Conservation (phyloP, 1,140 invertebrate genomes). For the Mercenaria mercenaria region DNA sequence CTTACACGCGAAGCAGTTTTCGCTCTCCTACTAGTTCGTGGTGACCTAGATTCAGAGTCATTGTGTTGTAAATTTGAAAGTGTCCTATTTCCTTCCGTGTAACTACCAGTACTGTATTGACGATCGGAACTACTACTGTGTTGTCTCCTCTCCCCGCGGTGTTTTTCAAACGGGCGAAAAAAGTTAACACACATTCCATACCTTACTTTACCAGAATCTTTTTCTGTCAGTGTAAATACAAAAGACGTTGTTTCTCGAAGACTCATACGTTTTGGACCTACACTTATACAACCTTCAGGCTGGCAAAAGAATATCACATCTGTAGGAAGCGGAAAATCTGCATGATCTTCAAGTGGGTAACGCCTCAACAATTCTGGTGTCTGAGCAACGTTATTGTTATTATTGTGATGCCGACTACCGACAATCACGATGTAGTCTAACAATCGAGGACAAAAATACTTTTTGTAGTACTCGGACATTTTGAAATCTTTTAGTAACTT, state of each 20-base stretch:
- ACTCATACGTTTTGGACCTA: constrained; percentile 92
- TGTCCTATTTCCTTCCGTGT: constrained; percentile 68
- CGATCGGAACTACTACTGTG: constrained; percentile 37
- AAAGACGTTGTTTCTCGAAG: constrained; percentile 96
- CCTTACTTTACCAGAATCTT: constrained; percentile 95
- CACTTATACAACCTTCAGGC: constrained; percentile 98
- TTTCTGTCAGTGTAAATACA: constrained; percentile 99
- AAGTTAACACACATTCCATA: constrained; percentile 99
- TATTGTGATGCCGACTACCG: constrained; percentile 91
- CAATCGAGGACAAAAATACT: constrained; percentile 89
- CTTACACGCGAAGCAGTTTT: constrained; percentile 81
- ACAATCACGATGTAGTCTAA: constrained; percentile 98
- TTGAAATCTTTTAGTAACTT: not conserved
- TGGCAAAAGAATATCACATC: constrained; percentile 99
- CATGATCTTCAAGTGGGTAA: constrained; percentile 98
- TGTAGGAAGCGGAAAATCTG: constrained; percentile 97
- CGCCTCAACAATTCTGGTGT: constrained; percentile 88
- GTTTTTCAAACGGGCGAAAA: constrained; percentile 94
- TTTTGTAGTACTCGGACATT: constrained; percentile 80
- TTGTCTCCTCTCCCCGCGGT: constrained; percentile 46
- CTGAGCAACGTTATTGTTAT: constrained; percentile 85
- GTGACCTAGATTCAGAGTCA: constrained; percentile 88
- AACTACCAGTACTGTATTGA: constrained; percentile 59
- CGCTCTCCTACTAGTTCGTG: constrained; percentile 78
- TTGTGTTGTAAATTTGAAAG: constrained; percentile 85